phyloP scores from a whole-genome alignment of 1,140 invertebrate species.

The Drosophila lowei region DNA sequence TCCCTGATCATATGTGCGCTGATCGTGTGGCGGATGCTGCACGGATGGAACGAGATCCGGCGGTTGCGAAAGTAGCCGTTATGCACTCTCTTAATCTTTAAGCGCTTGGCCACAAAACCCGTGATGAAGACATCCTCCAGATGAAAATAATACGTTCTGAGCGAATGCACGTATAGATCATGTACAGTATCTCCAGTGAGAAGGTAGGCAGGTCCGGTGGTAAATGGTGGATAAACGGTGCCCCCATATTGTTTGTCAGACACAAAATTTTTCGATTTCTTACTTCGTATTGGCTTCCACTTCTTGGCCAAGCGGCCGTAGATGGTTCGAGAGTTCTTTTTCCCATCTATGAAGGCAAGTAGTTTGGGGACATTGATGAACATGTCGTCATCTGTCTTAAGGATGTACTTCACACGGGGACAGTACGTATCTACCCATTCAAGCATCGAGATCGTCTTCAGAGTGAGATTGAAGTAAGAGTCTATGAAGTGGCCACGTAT shows the following conservation, averaged over 20 bases:
- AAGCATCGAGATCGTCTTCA: constrained; percentile 94
- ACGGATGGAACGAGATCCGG: constrained; percentile 90
- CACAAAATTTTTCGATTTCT: constrained; percentile 90
- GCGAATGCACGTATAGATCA: constrained; percentile 87
- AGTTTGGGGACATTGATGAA: constrained; percentile 93
- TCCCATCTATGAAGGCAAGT: constrained; percentile 88
- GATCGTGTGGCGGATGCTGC: constrained; percentile 91
- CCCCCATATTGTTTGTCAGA: constrained; percentile 89
- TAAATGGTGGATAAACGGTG: constrained; percentile 91
- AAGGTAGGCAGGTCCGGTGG: constrained; percentile 94
- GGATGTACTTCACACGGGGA: constrained; percentile 88
- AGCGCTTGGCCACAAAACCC: constrained; percentile 91
- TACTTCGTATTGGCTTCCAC: constrained; percentile 91
- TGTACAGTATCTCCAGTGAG: constrained; percentile 88
- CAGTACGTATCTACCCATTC: constrained; percentile 93
- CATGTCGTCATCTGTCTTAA: constrained; percentile 97
- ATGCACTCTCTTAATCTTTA: constrained; percentile 89
- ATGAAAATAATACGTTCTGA: constrained; percentile 90
- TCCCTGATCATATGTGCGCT: constrained; percentile 95
- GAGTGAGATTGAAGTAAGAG: constrained; percentile 93
- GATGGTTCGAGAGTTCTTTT: constrained; percentile 88
- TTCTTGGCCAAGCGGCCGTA: constrained; percentile 92
- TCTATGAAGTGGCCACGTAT: constrained; percentile 91
- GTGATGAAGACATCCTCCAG: constrained; percentile 95
- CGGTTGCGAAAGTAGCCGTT: constrained; percentile 93